A percentile compares a stretch with the other conserved stretches of the same genome.
These are phyloP conservation scores for Oplegnathus fasciatus DNA, from an alignment of 2,113 vertebrate genomes.

Conservation along the genomic window DNA sequence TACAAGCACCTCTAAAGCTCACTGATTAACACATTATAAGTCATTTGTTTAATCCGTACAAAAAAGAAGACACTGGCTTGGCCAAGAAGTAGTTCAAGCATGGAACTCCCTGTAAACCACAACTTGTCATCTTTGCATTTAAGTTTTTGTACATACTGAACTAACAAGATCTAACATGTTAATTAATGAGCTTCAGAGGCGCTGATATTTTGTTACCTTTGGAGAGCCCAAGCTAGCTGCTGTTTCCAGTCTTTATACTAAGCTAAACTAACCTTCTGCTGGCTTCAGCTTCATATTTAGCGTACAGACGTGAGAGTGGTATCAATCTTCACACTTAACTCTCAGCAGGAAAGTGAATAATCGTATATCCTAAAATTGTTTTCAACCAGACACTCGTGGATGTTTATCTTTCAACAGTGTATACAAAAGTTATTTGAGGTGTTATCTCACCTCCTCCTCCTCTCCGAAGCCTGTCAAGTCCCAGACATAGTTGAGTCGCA, in stretches of 20 bases:
- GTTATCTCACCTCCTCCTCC: constrained; percentile 90
- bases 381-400: background rate
- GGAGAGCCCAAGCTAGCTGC: background rate
- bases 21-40: background rate
- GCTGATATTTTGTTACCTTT: background rate
- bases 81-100: too few species aligned
- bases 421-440: background rate
- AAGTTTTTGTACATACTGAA: background rate
- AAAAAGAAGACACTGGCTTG: too few species aligned
- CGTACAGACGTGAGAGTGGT: background rate
- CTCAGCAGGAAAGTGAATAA: background rate
- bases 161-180: too few species aligned
- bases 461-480: constrained; percentile 94
- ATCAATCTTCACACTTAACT: background rate
- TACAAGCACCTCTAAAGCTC: background rate
- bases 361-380: background rate
- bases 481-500: constrained; percentile 97
- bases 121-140: too few species aligned
- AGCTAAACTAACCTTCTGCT: background rate
- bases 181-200: background rate
- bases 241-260: background rate
- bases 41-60: too few species aligned
- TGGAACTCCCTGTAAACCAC: too few species aligned
- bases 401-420: background rate
- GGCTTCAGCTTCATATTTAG: background rate